Evolutionary conservation across 2,888 invertebrate genomes (phyloP).

Genomic region (Prionchulus punctatus): DNA sequence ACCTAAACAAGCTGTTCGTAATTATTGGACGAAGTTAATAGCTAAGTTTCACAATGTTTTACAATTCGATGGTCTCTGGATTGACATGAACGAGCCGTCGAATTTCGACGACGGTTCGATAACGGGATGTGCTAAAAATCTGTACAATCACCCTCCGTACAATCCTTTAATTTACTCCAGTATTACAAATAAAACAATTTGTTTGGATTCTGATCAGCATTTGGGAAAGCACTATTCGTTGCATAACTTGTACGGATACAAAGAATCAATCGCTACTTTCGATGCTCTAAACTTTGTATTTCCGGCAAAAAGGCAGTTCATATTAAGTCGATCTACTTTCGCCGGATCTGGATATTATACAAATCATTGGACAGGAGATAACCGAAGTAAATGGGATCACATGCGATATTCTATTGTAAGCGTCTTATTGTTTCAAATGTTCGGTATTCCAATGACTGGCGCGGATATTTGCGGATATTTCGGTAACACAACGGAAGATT

Average conservation of each 20-base stretch:
- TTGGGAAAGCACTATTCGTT: constrained; percentile 40
- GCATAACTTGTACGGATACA: constrained; percentile 42
- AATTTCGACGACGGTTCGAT: constrained; percentile 46
- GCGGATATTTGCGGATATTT: constrained; percentile 40
- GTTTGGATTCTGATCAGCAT: constrained; percentile 58
- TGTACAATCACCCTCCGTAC: constrained; percentile 26
- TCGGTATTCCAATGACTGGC: constrained; percentile 30
- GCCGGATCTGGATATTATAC: constrained; percentile 55
- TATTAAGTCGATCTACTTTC: constrained; percentile 61
- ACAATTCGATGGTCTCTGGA: constrained; percentile 61
- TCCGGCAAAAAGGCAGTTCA: constrained; percentile 20
- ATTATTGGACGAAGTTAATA: constrained; percentile 59
- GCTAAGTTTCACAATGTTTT: constrained; percentile 41
- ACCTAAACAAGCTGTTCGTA: constrained; percentile 45
- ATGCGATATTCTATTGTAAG: constrained; percentile 49
- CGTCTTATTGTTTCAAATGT: constrained; percentile 35
- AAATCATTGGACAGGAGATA: constrained; percentile 39
- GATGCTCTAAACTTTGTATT: background rate
- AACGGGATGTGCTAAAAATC: constrained; percentile 18
- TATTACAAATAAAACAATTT: constrained; percentile 43
- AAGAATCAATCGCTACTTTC: constrained; percentile 32
- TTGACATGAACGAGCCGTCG: constrained; percentile 69
- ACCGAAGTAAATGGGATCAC: constrained; percentile 45
- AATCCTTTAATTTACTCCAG: constrained; percentile 24
- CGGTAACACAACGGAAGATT: constrained; percentile 26